Conservation (phyloP, 1,140 invertebrate genomes). For the Calliphora vicina region DNA sequence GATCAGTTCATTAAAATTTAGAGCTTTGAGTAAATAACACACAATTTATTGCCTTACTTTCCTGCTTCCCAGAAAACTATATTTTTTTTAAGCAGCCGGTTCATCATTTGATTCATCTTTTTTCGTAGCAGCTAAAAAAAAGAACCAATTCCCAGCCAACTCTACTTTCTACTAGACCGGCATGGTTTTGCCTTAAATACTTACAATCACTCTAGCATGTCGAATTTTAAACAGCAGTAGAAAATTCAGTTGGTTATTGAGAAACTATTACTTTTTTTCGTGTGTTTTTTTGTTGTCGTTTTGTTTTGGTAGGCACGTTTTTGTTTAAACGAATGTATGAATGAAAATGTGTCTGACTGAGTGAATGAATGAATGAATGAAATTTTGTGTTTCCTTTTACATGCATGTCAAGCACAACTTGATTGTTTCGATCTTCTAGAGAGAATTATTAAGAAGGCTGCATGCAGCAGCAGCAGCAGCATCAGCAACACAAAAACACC, state of each 20-base stretch:
- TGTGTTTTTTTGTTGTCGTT: background rate
- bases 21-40: too few species aligned
- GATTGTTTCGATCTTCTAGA: slow-evolving; percentile 13
- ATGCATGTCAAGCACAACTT: slow-evolving; percentile 9
- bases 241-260: background rate
- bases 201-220: background rate
- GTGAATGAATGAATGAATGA: slow-evolving; percentile 23
- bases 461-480: background rate
- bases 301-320: background rate
- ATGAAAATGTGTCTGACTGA: background rate
- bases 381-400: slow-evolving; percentile 4
- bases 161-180: background rate
- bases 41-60: too few species aligned
- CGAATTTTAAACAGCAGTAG: background rate
- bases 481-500: too few species aligned
- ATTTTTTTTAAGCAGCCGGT: too few species aligned
- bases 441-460: background rate
- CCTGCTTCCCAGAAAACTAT: too few species aligned
- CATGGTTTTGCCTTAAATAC: background rate
- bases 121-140: background rate
- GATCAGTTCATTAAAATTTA: too few species aligned
- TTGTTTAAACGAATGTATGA: slow-evolving; percentile 18
- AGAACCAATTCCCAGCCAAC: background rate
- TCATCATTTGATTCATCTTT: too few species aligned
- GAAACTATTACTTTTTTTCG: background rate